Evolutionary conservation across 2,888 invertebrate genomes (phyloP).

Genomic region (Nomada lathburiana): DNA sequence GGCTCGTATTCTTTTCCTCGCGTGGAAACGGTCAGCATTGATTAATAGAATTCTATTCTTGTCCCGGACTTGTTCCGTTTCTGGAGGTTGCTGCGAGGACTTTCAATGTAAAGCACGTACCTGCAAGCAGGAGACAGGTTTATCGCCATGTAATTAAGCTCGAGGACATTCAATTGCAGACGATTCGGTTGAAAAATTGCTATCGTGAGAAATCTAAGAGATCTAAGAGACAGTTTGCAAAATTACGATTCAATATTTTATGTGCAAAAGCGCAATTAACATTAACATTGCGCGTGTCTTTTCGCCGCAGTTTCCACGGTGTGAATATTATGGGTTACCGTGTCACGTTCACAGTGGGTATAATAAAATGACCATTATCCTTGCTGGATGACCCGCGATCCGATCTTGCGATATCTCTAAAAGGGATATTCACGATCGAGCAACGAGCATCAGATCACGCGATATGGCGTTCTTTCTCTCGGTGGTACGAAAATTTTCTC

Average conservation of each 20-base stretch:
- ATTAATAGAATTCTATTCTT: conserved; percentile 13
- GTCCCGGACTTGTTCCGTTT: not conserved
- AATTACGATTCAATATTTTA: conserved; percentile 18
- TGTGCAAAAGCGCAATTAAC: conserved; percentile 21
- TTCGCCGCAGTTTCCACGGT: not conserved
- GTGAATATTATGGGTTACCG: conserved; percentile 55
- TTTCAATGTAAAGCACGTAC: not conserved
- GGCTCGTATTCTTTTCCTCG: not conserved
- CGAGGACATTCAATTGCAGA: not conserved
- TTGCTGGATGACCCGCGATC: conserved; percentile 59
- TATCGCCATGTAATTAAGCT: not conserved
- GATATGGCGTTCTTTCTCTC: conserved; percentile 46
- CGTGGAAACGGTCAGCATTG: not conserved
- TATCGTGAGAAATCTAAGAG: not conserved
- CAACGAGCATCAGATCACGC: conserved; percentile 54
- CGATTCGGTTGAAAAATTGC: not conserved
- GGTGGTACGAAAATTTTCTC: conserved; percentile 53
- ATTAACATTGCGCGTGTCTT: not conserved
- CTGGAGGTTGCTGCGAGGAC: not conserved
- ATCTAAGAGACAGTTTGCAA: not conserved
- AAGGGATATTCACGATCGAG: conserved; percentile 52
- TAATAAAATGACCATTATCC: conserved; percentile 56
- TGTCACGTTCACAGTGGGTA: conserved; percentile 43
- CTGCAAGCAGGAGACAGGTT: not conserved
- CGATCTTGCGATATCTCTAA: conserved; percentile 56